A percentile compares a stretch with the other conserved stretches of the same genome.
phyloP scores from a whole-genome alignment of 2,797 vertebrate species.

The Typhlichthys eigenmanni region DNA sequence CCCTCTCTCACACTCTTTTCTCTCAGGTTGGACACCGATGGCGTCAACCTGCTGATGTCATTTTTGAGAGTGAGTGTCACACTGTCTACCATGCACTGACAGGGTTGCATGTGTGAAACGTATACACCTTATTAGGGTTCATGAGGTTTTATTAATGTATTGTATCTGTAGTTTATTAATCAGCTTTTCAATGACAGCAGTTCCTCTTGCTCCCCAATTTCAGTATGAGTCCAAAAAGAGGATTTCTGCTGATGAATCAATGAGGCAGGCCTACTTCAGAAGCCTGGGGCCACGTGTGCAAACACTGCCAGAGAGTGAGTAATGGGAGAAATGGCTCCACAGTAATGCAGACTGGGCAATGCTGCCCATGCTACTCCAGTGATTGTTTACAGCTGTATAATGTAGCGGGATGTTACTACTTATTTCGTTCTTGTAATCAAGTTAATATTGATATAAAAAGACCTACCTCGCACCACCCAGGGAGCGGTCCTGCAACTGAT shows the following conservation, averaged over 20 bases:
- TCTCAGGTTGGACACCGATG: slow-evolving; percentile 90
- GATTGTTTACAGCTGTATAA: slow-evolving; percentile 33
- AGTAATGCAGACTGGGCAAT: slow-evolving; percentile 58
- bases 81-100: slow-evolving; percentile 22
- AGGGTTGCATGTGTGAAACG: slow-evolving; percentile 2
- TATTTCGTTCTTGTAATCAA: too few relatives aligned
- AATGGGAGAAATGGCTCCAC: slow-evolving; percentile 48
- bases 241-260: slow-evolving; percentile 76
- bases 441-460: too few relatives aligned
- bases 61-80: slow-evolving; percentile 90
- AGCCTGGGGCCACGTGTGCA: slow-evolving; percentile 75
- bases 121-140: slow-evolving; percentile 23
- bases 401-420: too few relatives aligned
- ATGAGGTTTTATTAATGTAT: slow-evolving; percentile 24
- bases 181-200: slow-evolving; percentile 9
- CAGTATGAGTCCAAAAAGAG: slow-evolving; percentile 95
- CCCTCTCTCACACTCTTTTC: not conserved
- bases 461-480: too few relatives aligned
- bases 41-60: slow-evolving; percentile 90
- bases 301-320: slow-evolving; percentile 80
- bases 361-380: slow-evolving; percentile 32
- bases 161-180: not conserved
- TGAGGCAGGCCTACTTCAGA: slow-evolving; percentile 78
- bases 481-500: too few relatives aligned
- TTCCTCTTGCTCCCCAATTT: slow-evolving; percentile 18